Evolutionary conservation across 2,113 vertebrate genomes (phyloP), one percentile per base, ranked within the genome.

Genomic region (Phalacrocorax aristotelis): DNA sequence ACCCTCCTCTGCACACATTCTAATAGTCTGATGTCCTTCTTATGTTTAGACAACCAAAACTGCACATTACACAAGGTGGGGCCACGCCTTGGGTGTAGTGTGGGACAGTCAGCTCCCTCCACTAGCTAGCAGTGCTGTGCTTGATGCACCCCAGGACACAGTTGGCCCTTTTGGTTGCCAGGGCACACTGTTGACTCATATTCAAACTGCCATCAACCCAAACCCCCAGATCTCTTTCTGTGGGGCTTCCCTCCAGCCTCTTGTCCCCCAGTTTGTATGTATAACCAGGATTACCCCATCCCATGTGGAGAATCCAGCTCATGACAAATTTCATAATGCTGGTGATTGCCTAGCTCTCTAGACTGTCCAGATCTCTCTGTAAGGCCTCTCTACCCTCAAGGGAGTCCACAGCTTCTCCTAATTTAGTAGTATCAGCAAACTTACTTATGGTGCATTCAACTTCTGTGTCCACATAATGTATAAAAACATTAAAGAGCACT

Each of bases 181-280:
- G 38, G 38, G 38, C 38, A 38, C 38, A 38, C 38, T 38, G 38
- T 38, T 38, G 38, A 38, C 38, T 38, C 38, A 38, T 38, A 38
- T 38, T 38, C 38, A 38, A 38, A 10, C 38, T 38, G 38, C 38
- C 38, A 38, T 38, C 38, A 38, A 38, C 38, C 38, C 38, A 38
- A 38, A 38, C 38, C 38, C 38, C 38, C 38, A 38, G 38, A 38
- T 38, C 38, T 38, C 38, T 38, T 38, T 38, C 38, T 38, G 38
- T 38, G 38, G 38, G 38, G 38, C 10, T 38, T 38, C 42, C 61
- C 15, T 52, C 7, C 23, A 72, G 19, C 30, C 38, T 25, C 38
- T 46, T 1, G 0, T 74, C 20, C 32, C 8, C 6, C 8, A 32
- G 0, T 46, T 46, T 55, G 17, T 75, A 27, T 1, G 1, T 83